phyloP scores from a whole-genome alignment of 1,140 invertebrate species.

The Streblospio benedicti region DNA sequence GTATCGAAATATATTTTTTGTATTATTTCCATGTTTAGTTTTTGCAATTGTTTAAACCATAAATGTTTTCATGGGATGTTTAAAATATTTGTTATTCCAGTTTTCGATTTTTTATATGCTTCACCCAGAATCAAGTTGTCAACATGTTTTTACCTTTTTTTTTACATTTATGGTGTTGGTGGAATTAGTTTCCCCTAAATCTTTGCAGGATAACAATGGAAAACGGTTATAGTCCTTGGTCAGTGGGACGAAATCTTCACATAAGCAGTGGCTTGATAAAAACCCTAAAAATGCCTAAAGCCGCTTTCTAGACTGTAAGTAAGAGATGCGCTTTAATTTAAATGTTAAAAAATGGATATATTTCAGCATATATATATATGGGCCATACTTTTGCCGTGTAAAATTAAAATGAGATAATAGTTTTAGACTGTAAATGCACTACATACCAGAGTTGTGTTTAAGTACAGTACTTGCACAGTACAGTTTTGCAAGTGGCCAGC shows the following conservation, averaged over 20 bases:
- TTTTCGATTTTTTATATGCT: background rate
- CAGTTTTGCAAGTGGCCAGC: too few relatives aligned
- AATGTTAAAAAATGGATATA: too few relatives aligned
- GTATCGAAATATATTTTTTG: background rate
- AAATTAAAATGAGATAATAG: too few relatives aligned
- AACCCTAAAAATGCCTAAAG: constrained; percentile 72
- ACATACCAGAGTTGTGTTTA: too few relatives aligned
- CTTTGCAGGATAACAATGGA: constrained; percentile 17
- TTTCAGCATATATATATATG: too few relatives aligned
- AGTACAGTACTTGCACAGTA: too few relatives aligned
- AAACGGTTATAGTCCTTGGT: constrained; percentile 61
- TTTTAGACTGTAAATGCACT: too few relatives aligned
- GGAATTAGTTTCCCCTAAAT: background rate
- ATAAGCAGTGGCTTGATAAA: constrained; percentile 71
- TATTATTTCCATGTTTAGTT: background rate
- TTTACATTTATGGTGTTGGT: background rate
- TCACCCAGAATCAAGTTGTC: background rate
- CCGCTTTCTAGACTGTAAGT: constrained; percentile 50
- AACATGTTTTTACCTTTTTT: background rate
- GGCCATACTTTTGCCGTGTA: too few relatives aligned
- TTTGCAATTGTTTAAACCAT: background rate
- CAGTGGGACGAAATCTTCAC: constrained; percentile 67
- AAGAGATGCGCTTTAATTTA: constrained; percentile 4
- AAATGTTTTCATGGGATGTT: background rate
- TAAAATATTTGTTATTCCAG: background rate